Base-by-base conservation (phyloP, 2,113 vertebrate genomes). In the Corydoras maculifer region DNA sequence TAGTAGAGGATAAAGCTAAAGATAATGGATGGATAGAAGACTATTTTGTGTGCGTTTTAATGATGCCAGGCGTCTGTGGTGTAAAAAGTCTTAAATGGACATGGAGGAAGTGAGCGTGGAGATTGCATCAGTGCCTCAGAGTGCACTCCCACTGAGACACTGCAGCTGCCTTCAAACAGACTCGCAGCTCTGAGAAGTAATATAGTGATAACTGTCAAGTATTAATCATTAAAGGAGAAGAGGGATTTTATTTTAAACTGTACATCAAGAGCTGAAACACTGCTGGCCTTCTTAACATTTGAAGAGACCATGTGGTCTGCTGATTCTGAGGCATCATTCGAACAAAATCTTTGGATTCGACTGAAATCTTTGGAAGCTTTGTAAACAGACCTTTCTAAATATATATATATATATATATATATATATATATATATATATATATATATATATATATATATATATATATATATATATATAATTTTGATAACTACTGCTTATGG, bases 21-120 rank as follows among this genome's bases (percentile, higher is more conserved):
- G 35, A 43, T 43, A 43, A 43, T 43, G 35, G 7, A 43, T 43
- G n/a, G 57, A 15, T 57, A 2, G 14, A 58, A 67, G 29, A 43
- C 49, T 13, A 55, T 49, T 50, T 18, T 2, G 4, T 43, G 35
- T 43, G 8, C 48, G 9, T 3, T n/a, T 11, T 49, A 72, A 63
- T 57, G 50, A 67, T 55, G 67, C 62, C 62, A 65, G 43, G 35
- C 57, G 31, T 35, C 15, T 43, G 35, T 57, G 69, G 75, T 82
- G 68, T 43, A 69, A 80, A 75, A 69, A 66, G 76, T 65, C 78
- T 62, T 67, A 82, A 82, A 81, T 81, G 80, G 60, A 59, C 67
- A 75, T 75, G 58, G 75, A 65, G 81, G 80, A 58, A 61, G 62
- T 53, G 31, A 65, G 65, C 72, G 57, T 65, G n/a, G 18, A 70